A percentile compares a stretch with the other conserved stretches of the same genome.
phyloP scores from a whole-genome alignment of 1,140 invertebrate species.

The Bacillus rossius region DNA sequence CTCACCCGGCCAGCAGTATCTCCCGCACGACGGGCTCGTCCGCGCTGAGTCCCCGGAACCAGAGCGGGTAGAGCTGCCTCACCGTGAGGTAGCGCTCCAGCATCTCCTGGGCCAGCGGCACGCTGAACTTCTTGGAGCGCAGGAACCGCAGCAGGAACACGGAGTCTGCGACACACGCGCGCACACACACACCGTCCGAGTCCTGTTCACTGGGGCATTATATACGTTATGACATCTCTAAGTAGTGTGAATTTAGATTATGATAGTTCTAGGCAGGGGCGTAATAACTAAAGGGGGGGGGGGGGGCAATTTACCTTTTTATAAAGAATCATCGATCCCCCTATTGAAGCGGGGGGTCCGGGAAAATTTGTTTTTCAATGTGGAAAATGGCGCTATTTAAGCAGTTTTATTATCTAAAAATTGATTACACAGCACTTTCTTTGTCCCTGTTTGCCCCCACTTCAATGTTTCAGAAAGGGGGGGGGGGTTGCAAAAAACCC shows the following conservation, averaged over 20 bases:
- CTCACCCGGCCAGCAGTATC: constrained; percentile 67
- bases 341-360: no score
- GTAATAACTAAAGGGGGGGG: neutral
- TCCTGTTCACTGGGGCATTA: neutral
- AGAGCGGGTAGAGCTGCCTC: constrained; percentile 72
- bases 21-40: constrained; percentile 61
- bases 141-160: constrained; percentile 80
- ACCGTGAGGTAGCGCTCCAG: constrained; percentile 78
- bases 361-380: no score
- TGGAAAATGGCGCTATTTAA: no score
- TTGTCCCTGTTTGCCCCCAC: no score
- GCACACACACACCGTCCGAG: constrained; percentile 46
- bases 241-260: no score
- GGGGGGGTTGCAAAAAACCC: neutral
- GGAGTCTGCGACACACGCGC: no score
- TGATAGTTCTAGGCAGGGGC: neutral
- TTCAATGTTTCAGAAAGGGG: no score
- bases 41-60: constrained; percentile 73
- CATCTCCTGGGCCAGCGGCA: constrained; percentile 77
- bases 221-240: neutral
- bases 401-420: no score
- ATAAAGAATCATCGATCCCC: no score
- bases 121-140: constrained; percentile 78
- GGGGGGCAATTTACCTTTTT: no score
- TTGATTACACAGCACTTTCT: no score